Evolutionary conservation across 2,888 invertebrate species (phyloP).

Genomic region (Theodoxus fluviatilis): DNA sequence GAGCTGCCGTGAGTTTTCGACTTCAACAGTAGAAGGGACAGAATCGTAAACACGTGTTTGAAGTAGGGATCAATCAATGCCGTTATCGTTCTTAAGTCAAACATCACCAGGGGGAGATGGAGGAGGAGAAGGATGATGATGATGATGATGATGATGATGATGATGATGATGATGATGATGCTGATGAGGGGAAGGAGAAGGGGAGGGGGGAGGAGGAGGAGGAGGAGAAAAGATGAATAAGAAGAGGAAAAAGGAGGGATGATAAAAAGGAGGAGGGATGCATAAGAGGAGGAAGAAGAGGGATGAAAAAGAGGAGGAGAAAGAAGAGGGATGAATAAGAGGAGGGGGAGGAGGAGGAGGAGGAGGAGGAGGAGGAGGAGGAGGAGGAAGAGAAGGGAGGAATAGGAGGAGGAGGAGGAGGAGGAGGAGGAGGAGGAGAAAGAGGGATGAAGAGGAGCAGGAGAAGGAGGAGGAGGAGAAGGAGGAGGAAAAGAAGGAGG

Average conservation of each 20-base stretch:
- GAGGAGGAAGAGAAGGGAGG: background rate
- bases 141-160: background rate
- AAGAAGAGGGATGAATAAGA: slow-evolving; percentile 1
- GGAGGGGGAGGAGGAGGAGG: background rate
- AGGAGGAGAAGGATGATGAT: too few relatives aligned
- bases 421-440: background rate
- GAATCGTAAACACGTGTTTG: too few relatives aligned
- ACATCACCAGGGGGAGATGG: too few relatives aligned
- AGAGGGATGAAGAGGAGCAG: background rate
- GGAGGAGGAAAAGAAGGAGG: background rate
- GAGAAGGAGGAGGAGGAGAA: background rate
- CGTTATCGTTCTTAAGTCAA: too few relatives aligned
- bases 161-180: background rate
- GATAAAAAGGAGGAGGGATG: background rate
- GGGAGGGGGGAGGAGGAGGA: background rate
- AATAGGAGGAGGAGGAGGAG: slow-evolving; percentile 6
- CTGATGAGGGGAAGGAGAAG: background rate
- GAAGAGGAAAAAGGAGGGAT: background rate
- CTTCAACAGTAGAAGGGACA: too few relatives aligned
- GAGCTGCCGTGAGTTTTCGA: too few relatives aligned
- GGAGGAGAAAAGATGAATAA: background rate
- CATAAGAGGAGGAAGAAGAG: background rate
- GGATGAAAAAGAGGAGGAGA: slow-evolving; percentile 7
- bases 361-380: background rate
- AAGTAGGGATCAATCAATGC: too few relatives aligned